Evolutionary conservation across 2,797 vertebrate genomes (phyloP).

Genomic region (Rhinatrema bivittatum): DNA sequence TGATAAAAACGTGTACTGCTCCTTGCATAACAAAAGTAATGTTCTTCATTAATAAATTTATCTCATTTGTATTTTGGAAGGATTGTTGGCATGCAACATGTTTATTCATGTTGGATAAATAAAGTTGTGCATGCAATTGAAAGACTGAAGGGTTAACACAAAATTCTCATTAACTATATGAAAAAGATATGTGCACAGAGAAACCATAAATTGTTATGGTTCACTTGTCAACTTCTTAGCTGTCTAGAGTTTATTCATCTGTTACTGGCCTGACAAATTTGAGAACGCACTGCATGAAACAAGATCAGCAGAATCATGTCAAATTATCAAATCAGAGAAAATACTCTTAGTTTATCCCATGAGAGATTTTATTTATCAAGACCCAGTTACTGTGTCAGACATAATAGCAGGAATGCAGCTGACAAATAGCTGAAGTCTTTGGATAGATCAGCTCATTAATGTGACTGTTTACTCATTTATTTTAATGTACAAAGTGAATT

Average conservation of each 20-base stretch:
- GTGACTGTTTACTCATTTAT: not conserved
- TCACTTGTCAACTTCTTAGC: constrained; percentile 21
- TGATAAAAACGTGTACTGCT: too few species aligned
- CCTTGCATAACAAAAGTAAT: too few species aligned
- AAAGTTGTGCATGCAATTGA: not conserved
- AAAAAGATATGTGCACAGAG: constrained; percentile 4
- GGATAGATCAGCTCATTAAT: constrained; percentile 1
- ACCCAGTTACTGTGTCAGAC: constrained; percentile 24
- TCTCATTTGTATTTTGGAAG: too few species aligned
- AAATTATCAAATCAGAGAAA: constrained; percentile 26
- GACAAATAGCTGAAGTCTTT: not conserved
- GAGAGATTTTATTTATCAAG: constrained; percentile 22
- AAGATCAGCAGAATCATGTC: constrained; percentile 33
- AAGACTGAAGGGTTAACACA: not conserved
- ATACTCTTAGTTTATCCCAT: constrained; percentile 12
- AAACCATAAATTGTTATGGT: constrained; percentile 11
- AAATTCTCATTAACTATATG: not conserved
- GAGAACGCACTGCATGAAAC: constrained; percentile 36
- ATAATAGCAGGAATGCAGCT: not conserved
- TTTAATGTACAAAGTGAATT: not conserved
- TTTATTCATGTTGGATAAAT: too few species aligned
- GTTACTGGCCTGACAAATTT: constrained; percentile 38
- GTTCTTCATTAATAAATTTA: too few species aligned
- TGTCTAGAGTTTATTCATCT: constrained; percentile 9
- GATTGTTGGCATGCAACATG: too few species aligned